Conservation (phyloP, 37 sponge, comb jelly and placozoan genomes). For the Agelas oroides region DNA sequence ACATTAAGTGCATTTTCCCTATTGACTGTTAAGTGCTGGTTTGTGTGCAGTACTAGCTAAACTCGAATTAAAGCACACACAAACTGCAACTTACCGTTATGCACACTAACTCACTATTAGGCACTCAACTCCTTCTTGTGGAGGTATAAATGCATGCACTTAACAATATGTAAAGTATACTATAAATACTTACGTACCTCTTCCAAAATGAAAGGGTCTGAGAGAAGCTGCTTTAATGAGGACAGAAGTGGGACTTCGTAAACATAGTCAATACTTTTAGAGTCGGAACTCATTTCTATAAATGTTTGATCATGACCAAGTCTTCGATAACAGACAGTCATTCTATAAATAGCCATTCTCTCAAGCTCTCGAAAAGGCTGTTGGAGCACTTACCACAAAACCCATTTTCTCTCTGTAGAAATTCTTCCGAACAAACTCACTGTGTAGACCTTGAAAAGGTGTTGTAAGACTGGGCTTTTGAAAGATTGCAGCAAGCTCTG, state of each 20-base stretch:
- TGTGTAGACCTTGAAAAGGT: constrained; percentile 23
- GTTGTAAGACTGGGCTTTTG: not conserved
- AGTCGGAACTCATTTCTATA: too few relatives aligned
- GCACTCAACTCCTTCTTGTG: too few relatives aligned
- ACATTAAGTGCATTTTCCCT: too few relatives aligned
- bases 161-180: not conserved
- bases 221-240: constrained; percentile 12
- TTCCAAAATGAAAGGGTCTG: constrained; percentile 3
- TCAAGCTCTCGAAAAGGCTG: too few relatives aligned
- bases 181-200: not conserved
- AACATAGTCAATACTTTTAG: not conserved
- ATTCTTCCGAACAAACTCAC: not conserved
- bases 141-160: not conserved
- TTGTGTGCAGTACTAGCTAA: too few relatives aligned
- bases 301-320: too few relatives aligned
- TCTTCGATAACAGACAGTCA: too few relatives aligned
- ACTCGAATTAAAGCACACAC: too few relatives aligned
- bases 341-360: too few relatives aligned
- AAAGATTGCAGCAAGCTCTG: not conserved
- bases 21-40: too few relatives aligned
- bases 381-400: constrained; percentile 7
- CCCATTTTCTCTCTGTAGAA: not conserved
- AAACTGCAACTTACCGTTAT: too few relatives aligned
- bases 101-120: too few relatives aligned
- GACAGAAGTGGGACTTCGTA: constrained; percentile 15